Base-by-base conservation (phyloP, 2,113 vertebrate species). In the Pelvicachromis taeniatus region DNA sequence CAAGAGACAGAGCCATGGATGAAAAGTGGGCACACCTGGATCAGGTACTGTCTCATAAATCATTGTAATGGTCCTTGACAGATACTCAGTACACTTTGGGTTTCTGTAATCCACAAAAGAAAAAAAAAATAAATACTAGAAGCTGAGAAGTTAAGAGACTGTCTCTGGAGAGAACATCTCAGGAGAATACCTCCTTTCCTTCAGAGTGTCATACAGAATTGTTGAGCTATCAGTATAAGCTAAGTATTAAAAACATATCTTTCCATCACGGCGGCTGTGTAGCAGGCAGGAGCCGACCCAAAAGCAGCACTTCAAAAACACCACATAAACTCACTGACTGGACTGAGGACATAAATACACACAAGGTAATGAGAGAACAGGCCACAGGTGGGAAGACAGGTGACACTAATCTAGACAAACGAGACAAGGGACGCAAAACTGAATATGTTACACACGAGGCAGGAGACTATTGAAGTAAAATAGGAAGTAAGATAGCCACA, bases 21-120 rank as follows among this genome's bases (percentile, higher is more conserved):
- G 95, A 92, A 88, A 83, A 95, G 82, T 90, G 94, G 48, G 94
- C 96, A 21, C 95, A 97, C 79, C 90, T 97, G 52, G 96, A 97
- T 73, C 96, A 98, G 97, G 98, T 99, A 92, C 58, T 1, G 31
- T 42, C 59, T 79, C 29, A 13, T 75, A 77, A 70, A 79, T 83
- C 31, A 56, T 63, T 84, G 65, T 50, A 70, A 87, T 9, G 23
- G 21, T 42, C 17, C 16, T 26, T 42, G 58, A 42, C 81, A 83
- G 50, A 78, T 52, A 54, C 21, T 59, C 77, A 56, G 33, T 33
- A 17, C 38, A 59, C 35, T 29, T 55, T 50, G 50, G 10, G 48
- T 85, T 85, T 88, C 38, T 78, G 14, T 55, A 19, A 86, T 88
- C 3, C 0, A 33, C 55, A 75, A 29, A 65, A 40, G n/a, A 65